phyloP scores from a whole-genome alignment of 1,140 invertebrate species.

The Bradysia coprophila region DNA sequence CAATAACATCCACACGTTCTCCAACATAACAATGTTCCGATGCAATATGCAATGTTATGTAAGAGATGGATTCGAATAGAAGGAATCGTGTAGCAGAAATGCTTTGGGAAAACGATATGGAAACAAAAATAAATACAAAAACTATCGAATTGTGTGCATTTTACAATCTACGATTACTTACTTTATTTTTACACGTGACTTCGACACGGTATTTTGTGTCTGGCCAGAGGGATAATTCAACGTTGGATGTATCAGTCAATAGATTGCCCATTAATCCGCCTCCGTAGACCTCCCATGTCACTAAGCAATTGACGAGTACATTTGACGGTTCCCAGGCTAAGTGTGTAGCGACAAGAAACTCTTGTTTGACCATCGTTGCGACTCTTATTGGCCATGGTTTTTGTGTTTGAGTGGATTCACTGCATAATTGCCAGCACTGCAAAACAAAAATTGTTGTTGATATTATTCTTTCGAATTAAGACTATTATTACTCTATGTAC shows the following conservation, averaged over 20 bases:
- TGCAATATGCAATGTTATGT: too few relatives aligned
- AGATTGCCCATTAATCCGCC: conserved; percentile 29
- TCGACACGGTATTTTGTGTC: conserved; percentile 26
- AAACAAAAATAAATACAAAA: neutral
- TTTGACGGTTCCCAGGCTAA: conserved; percentile 10
- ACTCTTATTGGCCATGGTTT: conserved; percentile 8
- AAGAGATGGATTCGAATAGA: too few relatives aligned
- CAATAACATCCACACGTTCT: neutral
- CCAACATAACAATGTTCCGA: neutral
- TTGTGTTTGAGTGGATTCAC: conserved; percentile 1
- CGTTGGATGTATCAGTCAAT: conserved; percentile 24
- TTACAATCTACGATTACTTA: conserved; percentile 4
- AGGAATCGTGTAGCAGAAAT: too few relatives aligned
- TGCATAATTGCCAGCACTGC: conserved; percentile 10
- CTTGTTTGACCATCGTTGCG: conserved; percentile 6
- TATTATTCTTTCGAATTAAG: neutral
- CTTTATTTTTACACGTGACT: conserved; percentile 11
- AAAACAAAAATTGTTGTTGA: conserved; percentile 2
- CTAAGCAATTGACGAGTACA: conserved; percentile 17
- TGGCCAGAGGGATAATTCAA: conserved; percentile 27
- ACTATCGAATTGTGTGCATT: neutral
- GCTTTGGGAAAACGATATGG: neutral
- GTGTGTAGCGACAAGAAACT: conserved; percentile 7
- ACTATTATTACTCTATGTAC: too few relatives aligned
- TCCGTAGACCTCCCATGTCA: conserved; percentile 28